These are phyloP conservation scores for Lepilemur septentrionalis DNA, from an alignment of 2,797 vertebrate genomes.

Conservation along the genomic window DNA sequence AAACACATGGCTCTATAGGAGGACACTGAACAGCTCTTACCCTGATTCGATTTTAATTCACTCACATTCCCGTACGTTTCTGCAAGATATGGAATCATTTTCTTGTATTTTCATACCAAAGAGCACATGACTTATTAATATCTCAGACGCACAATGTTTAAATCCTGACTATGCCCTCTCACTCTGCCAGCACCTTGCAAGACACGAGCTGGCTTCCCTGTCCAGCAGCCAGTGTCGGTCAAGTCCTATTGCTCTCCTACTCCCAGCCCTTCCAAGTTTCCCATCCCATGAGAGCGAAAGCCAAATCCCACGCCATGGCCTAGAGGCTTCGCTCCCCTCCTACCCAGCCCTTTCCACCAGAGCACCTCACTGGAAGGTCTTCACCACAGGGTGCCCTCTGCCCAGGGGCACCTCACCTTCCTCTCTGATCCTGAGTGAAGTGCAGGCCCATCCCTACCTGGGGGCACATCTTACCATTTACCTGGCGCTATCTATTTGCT, in stretches of 20 bases:
- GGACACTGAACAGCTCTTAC: accelerated
- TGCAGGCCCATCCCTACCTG: accelerated
- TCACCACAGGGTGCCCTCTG: not conserved
- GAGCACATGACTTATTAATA: not conserved
- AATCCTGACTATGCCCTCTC: accelerated
- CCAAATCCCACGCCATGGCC: not conserved
- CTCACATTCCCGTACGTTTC: no score
- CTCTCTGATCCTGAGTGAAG: not conserved
- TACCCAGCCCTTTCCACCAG: not conserved
- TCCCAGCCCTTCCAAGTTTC: not conserved
- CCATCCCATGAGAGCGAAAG: not conserved
- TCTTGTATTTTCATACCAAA: not conserved
- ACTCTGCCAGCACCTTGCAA: accelerated
- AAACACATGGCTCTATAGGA: accelerated
- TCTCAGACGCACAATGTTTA: accelerated
- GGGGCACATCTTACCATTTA: no score
- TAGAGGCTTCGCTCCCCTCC: not conserved
- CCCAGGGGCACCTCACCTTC: not conserved
- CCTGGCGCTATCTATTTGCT: not conserved
- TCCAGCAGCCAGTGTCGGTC: not conserved
- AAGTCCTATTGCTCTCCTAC: not conserved
- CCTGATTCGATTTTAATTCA: not conserved
- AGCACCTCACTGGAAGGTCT: not conserved
- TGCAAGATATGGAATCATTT: not conserved
- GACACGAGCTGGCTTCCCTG: not conserved